Evolutionary conservation across 1,140 invertebrate species (phyloP).

Genomic region (Zaprionus nigranus): DNA sequence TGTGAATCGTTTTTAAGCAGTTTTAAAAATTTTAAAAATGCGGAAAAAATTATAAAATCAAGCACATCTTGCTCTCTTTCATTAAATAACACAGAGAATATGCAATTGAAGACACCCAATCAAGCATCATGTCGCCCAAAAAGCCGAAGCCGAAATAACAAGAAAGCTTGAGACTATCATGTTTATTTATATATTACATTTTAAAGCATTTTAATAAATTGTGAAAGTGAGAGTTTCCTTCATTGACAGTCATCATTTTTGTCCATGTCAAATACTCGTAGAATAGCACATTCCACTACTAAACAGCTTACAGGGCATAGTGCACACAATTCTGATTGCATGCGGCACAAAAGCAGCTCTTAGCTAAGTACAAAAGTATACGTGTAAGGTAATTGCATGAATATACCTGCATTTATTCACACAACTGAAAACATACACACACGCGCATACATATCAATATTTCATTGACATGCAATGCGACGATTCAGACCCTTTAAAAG

Average conservation of each 20-base stretch:
- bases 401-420: not conserved
- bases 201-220: too few species aligned
- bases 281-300: not conserved
- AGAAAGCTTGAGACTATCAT: too few species aligned
- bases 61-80: too few species aligned
- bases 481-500: not conserved
- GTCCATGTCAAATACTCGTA: not conserved
- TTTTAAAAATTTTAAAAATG: accelerated
- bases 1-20: not conserved
- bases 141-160: too few species aligned
- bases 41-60: too few species aligned
- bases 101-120: too few species aligned
- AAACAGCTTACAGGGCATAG: slow-evolving; percentile 11
- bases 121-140: too few species aligned
- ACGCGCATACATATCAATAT: slow-evolving; percentile 30
- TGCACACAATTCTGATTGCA: slow-evolving; percentile 20
- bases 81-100: too few species aligned
- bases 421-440: not conserved
- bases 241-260: not conserved
- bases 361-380: slow-evolving; percentile 8
- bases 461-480: slow-evolving; percentile 50
- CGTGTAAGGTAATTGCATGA: not conserved
- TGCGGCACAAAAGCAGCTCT: slow-evolving; percentile 17
- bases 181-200: too few species aligned
- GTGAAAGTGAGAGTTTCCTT: too few species aligned